Base-by-base conservation (phyloP, 2,113 vertebrate species). In the Sander vitreus region DNA sequence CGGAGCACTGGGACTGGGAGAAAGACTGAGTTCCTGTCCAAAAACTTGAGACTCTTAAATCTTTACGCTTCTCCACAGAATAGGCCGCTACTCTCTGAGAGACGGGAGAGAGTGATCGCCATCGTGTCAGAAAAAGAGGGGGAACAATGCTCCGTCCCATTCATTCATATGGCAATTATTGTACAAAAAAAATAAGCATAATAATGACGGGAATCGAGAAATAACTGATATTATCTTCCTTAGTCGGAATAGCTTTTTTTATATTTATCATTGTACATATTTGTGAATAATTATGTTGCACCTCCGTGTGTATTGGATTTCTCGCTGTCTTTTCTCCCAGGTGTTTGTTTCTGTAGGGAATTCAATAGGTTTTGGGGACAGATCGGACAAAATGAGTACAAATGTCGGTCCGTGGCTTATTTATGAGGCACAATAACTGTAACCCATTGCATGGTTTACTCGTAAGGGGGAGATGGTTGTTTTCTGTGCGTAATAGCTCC, bases 251-350 rank as follows among this genome's bases (percentile, higher is more conserved):
- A 92, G 91, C 91, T 94, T 92, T 93, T 93, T 96, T 96, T 96
- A 95, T 96, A 96, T 96, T 93, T 95, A 94, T 95, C 90, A 84
- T 76, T 96, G 96, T 96, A 96, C 78, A 96, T 96, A 96, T 69
- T 73, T 95, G 95, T 96, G 93, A 96, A 95, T 94, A 43, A 43
- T 43, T 43, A 95, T 85, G 89, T 90, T 93, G 93, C 95, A 95
- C 94, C 93, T 92, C 62, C 74, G 85, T 92, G 91, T 91, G 92
- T 86, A 71, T 81, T 88, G 80, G 70, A 65, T 73, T 67, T 67
- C 36, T 60, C 76, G 73, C 74, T 86, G 83, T 92, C 79, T 86
- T 87, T 92, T 84, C 78, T 90, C 76, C 90, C 85, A 88, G 54
- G 75, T 90, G 88, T 82, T 86, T 67, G 48, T 80, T 89, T 81